These are phyloP conservation scores for Herminia tarsipennalis DNA, from an alignment of 2,888 invertebrate genomes.

Conservation along the genomic window DNA sequence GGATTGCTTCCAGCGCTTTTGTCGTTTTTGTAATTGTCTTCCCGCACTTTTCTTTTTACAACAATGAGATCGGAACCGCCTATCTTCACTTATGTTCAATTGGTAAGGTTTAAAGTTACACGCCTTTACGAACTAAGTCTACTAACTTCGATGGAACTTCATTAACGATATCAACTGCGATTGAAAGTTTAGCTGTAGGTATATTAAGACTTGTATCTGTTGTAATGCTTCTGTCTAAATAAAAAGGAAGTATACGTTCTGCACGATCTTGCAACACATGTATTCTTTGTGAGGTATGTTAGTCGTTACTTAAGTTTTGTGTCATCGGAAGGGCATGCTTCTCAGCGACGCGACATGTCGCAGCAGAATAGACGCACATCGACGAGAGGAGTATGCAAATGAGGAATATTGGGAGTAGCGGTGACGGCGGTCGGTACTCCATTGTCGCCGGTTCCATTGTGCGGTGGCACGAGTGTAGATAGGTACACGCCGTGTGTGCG, in stretches of 20 bases:
- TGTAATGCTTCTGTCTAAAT: too few species aligned
- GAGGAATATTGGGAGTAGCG: constrained; percentile 74
- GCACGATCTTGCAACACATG: too few species aligned
- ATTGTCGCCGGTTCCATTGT: constrained; percentile 65
- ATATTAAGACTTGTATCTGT: too few species aligned
- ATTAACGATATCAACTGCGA: background rate
- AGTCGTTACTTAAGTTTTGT: constrained; percentile 20
- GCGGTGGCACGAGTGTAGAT: constrained; percentile 41
- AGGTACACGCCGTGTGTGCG: constrained; percentile 41
- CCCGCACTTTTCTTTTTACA: constrained; percentile 64
- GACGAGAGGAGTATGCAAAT: constrained; percentile 74
- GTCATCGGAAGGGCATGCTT: constrained; percentile 28
- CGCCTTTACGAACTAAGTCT: too few species aligned
- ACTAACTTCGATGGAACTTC: too few species aligned
- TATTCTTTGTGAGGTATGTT: constrained; percentile 17
- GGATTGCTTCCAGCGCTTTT: constrained; percentile 79
- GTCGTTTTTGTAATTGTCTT: constrained; percentile 80
- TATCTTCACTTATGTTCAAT: constrained; percentile 50
- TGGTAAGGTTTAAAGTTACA: constrained; percentile 31
- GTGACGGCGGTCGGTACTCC: constrained; percentile 56
- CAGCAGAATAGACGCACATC: constrained; percentile 51
- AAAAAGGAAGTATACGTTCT: too few species aligned
- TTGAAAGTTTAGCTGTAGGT: too few species aligned
- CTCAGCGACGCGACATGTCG: constrained; percentile 58
- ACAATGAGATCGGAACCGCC: constrained; percentile 52